phyloP scores from a whole-genome alignment of 2,888 invertebrate genomes.

The Xestia rhomboidea region DNA sequence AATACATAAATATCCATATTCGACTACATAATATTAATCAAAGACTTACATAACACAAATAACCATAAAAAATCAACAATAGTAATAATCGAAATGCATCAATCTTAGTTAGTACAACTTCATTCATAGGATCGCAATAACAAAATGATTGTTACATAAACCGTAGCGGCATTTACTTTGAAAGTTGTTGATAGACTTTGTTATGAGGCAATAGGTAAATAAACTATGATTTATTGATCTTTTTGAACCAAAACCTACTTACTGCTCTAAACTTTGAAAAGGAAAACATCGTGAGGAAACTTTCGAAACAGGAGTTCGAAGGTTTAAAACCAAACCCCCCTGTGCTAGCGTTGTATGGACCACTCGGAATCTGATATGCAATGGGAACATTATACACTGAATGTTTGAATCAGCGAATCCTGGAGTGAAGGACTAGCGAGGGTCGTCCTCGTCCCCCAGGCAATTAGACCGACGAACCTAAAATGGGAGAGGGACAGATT shows the following conservation, averaged over 20 bases:
- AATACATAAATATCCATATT: background rate
- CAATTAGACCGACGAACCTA: background rate
- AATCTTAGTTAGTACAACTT: constrained; percentile 50
- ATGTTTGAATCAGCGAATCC: background rate
- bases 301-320: background rate
- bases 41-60: constrained; percentile 45
- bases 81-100: constrained; percentile 47
- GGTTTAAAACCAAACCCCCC: background rate
- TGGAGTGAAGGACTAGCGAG: background rate
- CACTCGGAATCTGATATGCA: background rate
- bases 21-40: constrained; percentile 38
- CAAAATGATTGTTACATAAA: constrained; percentile 30
- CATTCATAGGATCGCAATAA: constrained; percentile 38
- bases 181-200: constrained; percentile 5
- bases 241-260: background rate
- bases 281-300: background rate
- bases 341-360: background rate
- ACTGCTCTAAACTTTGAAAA: background rate
- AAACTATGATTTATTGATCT: background rate
- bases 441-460: background rate
- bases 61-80: constrained; percentile 46
- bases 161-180: constrained; percentile 25
- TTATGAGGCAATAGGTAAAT: constrained; percentile 1
- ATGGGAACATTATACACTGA: background rate
- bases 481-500: background rate